phyloP scores from a whole-genome alignment of 2,113 vertebrate genomes.

The Oenanthe oenanthe region DNA sequence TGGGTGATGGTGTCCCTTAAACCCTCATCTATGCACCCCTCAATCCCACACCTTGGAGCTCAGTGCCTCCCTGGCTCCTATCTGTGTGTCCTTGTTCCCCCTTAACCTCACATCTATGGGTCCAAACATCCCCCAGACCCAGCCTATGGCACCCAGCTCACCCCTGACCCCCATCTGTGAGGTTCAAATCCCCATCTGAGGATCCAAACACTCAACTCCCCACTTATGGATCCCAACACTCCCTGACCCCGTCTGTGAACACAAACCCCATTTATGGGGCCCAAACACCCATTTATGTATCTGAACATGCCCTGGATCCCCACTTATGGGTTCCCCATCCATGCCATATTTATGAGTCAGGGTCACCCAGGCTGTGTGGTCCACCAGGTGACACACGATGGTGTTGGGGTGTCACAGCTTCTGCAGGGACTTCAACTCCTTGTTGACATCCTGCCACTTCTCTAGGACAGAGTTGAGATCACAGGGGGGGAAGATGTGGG shows the following conservation, averaged over 20 bases:
- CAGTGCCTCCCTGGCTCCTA: not conserved
- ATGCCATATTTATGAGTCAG: not conserved
- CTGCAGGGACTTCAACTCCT: not conserved
- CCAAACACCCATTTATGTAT: not conserved
- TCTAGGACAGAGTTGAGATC: not conserved
- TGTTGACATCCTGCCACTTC: not conserved
- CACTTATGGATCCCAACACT: not conserved
- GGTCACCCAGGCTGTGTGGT: not conserved
- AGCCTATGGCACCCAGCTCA: accelerated
- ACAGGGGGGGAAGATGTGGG: not conserved
- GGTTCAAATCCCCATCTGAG: not conserved
- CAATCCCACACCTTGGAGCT: not conserved
- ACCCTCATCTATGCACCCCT: not conserved
- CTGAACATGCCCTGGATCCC: not conserved
- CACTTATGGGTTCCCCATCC: not conserved
- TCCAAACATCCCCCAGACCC: not conserved
- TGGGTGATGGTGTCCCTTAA: not conserved
- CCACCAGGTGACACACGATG: accelerated
- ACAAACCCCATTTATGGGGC: not conserved
- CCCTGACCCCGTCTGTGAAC: not conserved
- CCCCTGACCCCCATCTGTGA: not conserved
- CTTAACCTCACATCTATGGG: not conserved
- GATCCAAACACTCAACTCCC: not conserved
- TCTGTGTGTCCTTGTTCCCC: not conserved
- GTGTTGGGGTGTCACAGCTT: not conserved